These are phyloP conservation scores for Orchesella cincta DNA, from an alignment of 1,140 invertebrate species.

Conservation along the genomic window DNA sequence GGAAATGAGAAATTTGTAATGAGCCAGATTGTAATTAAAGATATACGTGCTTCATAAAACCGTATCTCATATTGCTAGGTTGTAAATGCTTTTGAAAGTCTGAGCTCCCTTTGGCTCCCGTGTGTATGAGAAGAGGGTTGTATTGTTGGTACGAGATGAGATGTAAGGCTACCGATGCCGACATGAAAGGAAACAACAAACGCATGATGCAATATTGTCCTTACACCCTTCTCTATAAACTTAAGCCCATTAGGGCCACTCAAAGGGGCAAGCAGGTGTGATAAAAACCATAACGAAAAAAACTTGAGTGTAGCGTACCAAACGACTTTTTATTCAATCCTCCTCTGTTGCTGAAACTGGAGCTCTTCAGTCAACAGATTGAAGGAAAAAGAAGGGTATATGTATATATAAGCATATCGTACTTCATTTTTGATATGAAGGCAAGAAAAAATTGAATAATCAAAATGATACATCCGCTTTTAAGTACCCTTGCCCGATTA, in stretches of 20 bases:
- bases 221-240: not conserved
- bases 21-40: too few species aligned
- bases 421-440: not conserved
- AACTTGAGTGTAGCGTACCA: constrained; percentile 8
- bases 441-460: constrained; percentile 4
- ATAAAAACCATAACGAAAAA: constrained; percentile 28
- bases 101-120: too few species aligned
- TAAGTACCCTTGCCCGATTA: constrained; percentile 23
- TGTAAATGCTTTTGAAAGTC: too few species aligned
- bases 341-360: not conserved
- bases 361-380: not conserved
- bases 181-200: too few species aligned
- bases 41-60: too few species aligned
- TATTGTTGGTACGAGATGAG: too few species aligned
- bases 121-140: too few species aligned
- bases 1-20: too few species aligned
- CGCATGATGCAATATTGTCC: too few species aligned
- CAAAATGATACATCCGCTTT: constrained; percentile 18
- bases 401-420: too few species aligned
- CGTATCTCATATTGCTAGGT: too few species aligned
- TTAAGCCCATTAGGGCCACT: constrained; percentile 13
- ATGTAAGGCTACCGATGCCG: too few species aligned
- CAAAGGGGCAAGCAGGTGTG: constrained; percentile 25
- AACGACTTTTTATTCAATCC: not conserved
- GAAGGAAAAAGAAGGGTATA: not conserved